Evolutionary conservation across 2,113 vertebrate genomes (phyloP).

Genomic region (Pelobates fuscus): DNA sequence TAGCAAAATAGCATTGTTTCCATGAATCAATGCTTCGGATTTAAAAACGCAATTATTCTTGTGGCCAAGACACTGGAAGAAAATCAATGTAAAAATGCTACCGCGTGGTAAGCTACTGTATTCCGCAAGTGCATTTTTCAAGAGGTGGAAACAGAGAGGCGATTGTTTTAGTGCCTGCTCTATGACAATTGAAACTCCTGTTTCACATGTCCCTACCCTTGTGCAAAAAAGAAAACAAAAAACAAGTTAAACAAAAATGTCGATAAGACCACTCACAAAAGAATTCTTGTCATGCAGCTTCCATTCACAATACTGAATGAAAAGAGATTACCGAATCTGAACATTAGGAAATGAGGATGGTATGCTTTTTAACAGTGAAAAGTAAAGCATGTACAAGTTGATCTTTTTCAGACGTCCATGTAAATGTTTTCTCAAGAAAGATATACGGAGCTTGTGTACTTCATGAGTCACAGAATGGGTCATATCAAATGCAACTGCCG

Average conservation of each 20-base stretch:
- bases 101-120: background rate
- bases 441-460: too few species aligned
- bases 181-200: background rate
- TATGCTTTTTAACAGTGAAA: too few species aligned
- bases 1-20: too few species aligned
- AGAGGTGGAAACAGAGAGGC: background rate
- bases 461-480: too few species aligned
- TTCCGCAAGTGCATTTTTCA: background rate
- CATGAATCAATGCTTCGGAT: constrained; percentile 3
- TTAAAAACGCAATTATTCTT: background rate
- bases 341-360: too few species aligned
- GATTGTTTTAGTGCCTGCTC: background rate
- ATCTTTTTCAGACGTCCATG: too few species aligned
- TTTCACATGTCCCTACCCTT: background rate
- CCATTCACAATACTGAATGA: too few species aligned
- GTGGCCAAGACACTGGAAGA: background rate
- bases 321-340: too few species aligned
- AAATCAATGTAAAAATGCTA: constrained; percentile 2
- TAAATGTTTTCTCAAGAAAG: too few species aligned
- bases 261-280: background rate
- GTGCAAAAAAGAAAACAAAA: background rate
- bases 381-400: too few species aligned
- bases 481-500: too few species aligned
- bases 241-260: background rate
- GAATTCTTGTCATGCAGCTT: too few species aligned